Conservation (phyloP, 2,113 vertebrate species). For the Hyperoodon ampullatus region DNA sequence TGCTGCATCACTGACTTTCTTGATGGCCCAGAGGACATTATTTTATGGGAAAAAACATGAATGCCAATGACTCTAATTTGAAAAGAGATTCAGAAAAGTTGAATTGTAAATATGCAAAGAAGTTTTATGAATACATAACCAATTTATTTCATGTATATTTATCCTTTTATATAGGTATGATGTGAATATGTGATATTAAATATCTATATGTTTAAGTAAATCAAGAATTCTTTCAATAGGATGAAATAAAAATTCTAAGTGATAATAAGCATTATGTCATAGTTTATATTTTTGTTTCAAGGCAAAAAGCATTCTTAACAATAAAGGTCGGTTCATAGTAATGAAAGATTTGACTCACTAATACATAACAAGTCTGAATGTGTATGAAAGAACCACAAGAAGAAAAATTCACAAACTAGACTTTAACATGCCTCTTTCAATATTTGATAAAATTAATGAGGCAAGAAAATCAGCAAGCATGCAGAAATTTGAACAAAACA, state of each 20-base stretch:
- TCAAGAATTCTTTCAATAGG: neutral
- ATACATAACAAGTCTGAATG: neutral
- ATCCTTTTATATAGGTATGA: neutral
- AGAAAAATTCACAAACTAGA: constrained; percentile 28
- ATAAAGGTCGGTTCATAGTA: constrained; percentile 1
- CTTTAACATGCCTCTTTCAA: neutral
- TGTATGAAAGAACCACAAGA: neutral
- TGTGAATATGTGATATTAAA: neutral
- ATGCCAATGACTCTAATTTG: neutral
- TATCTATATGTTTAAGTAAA: constrained; percentile 1
- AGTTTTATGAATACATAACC: constrained; percentile 10
- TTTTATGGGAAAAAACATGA: neutral
- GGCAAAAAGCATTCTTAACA: neutral
- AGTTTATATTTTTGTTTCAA: constrained; percentile 17
- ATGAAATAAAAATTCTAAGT: constrained; percentile 16
- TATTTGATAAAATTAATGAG: neutral
- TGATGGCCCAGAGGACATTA: neutral
- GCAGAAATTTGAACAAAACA: neutral
- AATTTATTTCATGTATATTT: neutral
- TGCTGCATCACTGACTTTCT: neutral
- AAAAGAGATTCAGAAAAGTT: constrained; percentile 28
- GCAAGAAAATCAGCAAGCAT: constrained; percentile 2
- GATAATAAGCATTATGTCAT: neutral
- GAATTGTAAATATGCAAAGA: neutral
- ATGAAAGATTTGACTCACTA: constrained; percentile 1